Conservation (phyloP, 30 jellyfish, hydroid and myxozoan genomes). For the Chrysaora quinquecirrha region DNA sequence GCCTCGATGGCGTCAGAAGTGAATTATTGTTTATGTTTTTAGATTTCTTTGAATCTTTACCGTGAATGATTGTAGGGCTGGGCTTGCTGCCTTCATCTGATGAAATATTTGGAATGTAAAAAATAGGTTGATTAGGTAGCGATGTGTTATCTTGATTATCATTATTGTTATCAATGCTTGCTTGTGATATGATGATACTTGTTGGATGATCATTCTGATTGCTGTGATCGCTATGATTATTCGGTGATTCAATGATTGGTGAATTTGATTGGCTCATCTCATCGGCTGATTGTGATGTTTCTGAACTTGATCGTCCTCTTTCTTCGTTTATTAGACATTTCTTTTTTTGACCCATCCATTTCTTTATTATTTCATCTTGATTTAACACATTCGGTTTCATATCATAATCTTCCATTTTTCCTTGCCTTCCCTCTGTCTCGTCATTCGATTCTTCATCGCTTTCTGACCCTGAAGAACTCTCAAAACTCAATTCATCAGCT, state of each 20-base stretch:
- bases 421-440: constrained; percentile 8
- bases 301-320: constrained; percentile 51
- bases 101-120: constrained; percentile 49
- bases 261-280: background rate
- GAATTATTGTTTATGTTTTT: background rate
- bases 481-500: constrained; percentile 24
- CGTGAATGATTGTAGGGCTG: constrained; percentile 27
- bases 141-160: background rate
- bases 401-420: constrained; percentile 45
- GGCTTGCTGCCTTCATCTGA: background rate
- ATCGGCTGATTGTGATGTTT: constrained; percentile 26
- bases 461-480: constrained; percentile 61
- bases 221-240: background rate
- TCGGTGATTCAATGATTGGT: background rate
- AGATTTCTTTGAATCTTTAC: background rate
- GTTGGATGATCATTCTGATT: background rate
- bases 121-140: constrained; percentile 59
- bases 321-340: constrained; percentile 36
- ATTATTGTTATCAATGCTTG: constrained; percentile 37
- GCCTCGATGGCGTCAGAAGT: constrained; percentile 13
- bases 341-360: constrained; percentile 68
- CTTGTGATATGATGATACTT: constrained; percentile 53
- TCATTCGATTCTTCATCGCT: constrained; percentile 25
- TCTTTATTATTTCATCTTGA: constrained; percentile 35
- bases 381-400: constrained; percentile 6